These are phyloP conservation scores for Dasysyrphus albostriatus DNA, from an alignment of 2,888 invertebrate species.

Conservation along the genomic window DNA sequence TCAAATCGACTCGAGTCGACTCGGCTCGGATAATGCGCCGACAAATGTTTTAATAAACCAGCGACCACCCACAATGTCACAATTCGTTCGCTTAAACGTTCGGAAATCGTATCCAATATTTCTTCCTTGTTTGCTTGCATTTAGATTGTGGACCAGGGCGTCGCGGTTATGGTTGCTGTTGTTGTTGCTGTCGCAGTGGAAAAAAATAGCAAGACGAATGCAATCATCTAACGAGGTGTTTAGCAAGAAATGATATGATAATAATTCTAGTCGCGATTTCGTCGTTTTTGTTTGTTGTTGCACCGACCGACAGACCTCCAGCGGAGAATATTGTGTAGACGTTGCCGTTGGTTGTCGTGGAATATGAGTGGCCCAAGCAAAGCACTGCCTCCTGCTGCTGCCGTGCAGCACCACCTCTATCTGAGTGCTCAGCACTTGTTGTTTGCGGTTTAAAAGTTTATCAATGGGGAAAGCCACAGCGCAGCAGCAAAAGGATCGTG, in stretches of 20 bases:
- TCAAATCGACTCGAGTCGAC: conserved; percentile 13
- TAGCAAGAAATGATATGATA: conserved; percentile 80
- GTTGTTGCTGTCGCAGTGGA: conserved; percentile 26
- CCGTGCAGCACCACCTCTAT: neutral
- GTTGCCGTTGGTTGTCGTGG: conserved; percentile 62
- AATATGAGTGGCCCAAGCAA: conserved; percentile 58
- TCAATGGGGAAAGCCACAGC: conserved; percentile 56
- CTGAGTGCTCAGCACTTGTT: conserved; percentile 66
- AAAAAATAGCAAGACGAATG: conserved; percentile 72
- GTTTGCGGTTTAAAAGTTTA: conserved; percentile 54
- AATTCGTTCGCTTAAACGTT: conserved; percentile 76
- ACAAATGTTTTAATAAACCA: conserved; percentile 76
- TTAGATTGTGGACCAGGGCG: conserved; percentile 25
- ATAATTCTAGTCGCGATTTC: conserved; percentile 80
- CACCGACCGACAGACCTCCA: conserved; percentile 76
- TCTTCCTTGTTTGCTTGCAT: conserved; percentile 68
- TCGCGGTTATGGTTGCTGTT: conserved; percentile 1
- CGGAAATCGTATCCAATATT: conserved; percentile 74
- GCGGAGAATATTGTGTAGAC: conserved; percentile 72
- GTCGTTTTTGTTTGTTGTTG: conserved; percentile 78
- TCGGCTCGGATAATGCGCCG: conserved; percentile 73
- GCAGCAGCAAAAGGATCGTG: conserved; percentile 38
- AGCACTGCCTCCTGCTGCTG: conserved; percentile 32
- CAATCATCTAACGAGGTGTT: conserved; percentile 79
- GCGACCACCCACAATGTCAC: conserved; percentile 76